Evolutionary conservation across 2,797 vertebrate species (phyloP).

Genomic region (Threskiornis aethiopicus): DNA sequence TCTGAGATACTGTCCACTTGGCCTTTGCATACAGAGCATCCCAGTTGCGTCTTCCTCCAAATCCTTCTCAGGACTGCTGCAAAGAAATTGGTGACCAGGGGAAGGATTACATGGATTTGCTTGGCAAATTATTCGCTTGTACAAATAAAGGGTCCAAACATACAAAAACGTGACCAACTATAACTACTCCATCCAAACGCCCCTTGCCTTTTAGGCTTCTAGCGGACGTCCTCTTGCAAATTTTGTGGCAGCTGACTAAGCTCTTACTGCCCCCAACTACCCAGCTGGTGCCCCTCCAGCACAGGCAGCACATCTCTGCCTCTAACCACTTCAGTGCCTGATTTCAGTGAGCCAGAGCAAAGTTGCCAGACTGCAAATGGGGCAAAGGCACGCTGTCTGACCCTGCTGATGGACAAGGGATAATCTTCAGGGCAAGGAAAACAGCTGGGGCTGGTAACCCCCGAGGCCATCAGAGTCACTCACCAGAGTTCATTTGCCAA

Average conservation of each 20-base stretch:
- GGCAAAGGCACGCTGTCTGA: neutral
- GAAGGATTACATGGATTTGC: neutral
- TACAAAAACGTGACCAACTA: neutral
- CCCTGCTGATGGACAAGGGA: neutral
- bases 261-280: neutral
- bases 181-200: neutral
- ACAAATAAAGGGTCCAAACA: neutral
- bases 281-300: neutral
- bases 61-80: neutral
- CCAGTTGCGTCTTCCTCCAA: neutral
- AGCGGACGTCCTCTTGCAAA: neutral
- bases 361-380: neutral
- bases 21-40: neutral
- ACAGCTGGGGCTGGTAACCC: neutral
- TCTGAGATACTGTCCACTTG: neutral
- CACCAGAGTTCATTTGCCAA: neutral
- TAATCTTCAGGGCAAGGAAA: neutral
- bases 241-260: neutral
- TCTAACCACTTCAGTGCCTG: rapidly evolving
- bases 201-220: neutral
- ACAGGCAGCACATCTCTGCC: neutral
- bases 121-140: neutral
- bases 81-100: neutral
- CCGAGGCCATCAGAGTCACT: neutral
- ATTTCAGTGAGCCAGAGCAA: neutral